A percentile compares a stretch with the other conserved stretches of the same genome.
These are phyloP conservation scores for Cheilosia pagana DNA, from an alignment of 2,888 invertebrate genomes.

Conservation along the genomic window DNA sequence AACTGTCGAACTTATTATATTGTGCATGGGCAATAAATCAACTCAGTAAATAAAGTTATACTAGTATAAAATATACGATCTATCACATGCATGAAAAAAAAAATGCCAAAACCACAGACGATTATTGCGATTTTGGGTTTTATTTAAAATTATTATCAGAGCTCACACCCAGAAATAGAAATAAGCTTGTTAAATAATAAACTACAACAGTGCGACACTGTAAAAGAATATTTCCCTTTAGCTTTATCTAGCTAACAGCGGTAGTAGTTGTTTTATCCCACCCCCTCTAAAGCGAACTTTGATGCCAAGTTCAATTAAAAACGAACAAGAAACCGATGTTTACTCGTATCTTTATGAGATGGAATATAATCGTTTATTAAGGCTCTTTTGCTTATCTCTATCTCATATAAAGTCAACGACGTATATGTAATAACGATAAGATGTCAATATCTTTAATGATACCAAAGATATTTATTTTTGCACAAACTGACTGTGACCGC, in stretches of 20 bases:
- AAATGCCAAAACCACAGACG: not conserved
- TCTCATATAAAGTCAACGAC: not conserved
- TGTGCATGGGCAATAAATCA: not conserved
- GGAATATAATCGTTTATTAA: slow-evolving; percentile 4
- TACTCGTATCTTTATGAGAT: slow-evolving; percentile 21
- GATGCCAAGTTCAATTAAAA: not conserved
- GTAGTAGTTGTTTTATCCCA: not conserved
- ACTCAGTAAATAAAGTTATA: too few relatives aligned
- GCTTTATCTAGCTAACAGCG: not conserved
- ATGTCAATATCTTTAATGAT: slow-evolving; percentile 4
- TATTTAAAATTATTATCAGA: not conserved
- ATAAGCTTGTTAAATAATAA: not conserved
- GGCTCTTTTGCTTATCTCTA: not conserved
- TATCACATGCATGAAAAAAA: too few relatives aligned
- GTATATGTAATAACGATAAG: slow-evolving; percentile 26
- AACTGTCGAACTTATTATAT: not conserved
- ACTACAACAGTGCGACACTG: not conserved
- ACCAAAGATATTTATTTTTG: not conserved
- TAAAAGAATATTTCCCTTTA: not conserved
- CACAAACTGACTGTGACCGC: not conserved
- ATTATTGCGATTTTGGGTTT: not conserved
- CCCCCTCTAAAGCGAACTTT: slow-evolving; percentile 7
- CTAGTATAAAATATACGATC: too few relatives aligned
- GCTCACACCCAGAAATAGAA: not conserved
- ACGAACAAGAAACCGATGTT: not conserved